Evolutionary conservation across 2,113 vertebrate genomes (phyloP), one percentile per base, ranked within the genome.

Genomic region (Sardina pilchardus): DNA sequence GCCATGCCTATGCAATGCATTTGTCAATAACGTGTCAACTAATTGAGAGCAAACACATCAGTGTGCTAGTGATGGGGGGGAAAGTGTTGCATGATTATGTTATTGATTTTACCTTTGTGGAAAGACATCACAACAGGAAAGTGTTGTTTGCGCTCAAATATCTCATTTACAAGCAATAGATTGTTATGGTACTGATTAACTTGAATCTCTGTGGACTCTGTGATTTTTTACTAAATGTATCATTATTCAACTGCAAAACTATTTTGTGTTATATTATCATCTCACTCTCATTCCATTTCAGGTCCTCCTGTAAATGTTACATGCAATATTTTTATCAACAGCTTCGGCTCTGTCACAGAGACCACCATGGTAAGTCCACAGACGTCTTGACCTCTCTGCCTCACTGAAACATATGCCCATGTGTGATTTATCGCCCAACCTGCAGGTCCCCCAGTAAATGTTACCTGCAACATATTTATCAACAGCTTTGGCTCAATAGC

Each of bases 311-410:
- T 99, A 97, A 98, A 98, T 95, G 96, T 99, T 97, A 97, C 97
- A 95, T 98, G 97, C 97, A 99, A 99, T 97, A 98, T 98, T 97
- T 99, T 98, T 97, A 98, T 98, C 97, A 98, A 98, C 97, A 99
- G 97, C 95, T 99, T 98, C 93, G 96, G 97, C 96, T 99, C 98
- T 89, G 96, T 99, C 95, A 97, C 98, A 93, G 97, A 99, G 96
- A 97, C 97, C 85, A 98, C 97, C 84, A 97, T 98, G 97, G 97
- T 99, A 97, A 98, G 97, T 97, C 93, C 93, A 81, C 88, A 90
- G 87, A 93, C 90, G 91, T 90, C 94, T 90, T 92, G 91, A 88
- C 94, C 93, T 94, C 94, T 93, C 93, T 91, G 87, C 59, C 90
- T 93, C 95, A 90, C 87, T 91, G 88, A 90, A 94, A 94, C 94